Evolutionary conservation across 2,113 vertebrate genomes (phyloP), one percentile per base, ranked within the genome.

Genomic region (Salminus brasiliensis): DNA sequence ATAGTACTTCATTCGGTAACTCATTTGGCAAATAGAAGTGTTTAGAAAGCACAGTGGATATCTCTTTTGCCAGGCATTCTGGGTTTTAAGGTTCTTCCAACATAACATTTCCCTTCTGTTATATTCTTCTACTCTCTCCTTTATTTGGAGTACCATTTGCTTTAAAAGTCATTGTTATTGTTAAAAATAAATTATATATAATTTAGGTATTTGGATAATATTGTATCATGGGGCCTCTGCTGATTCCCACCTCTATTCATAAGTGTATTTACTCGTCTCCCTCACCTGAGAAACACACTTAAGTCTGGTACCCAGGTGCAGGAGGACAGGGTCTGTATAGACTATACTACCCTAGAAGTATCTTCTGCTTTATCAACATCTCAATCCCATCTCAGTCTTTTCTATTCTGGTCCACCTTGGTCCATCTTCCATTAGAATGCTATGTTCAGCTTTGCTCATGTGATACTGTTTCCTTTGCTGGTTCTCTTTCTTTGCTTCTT

Each of bases 391-490:
- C 60, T 62, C 3, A 59, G 30, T 72, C 27, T 62, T 15, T 43
- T 52, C 60, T 36, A 9, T 62, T 60, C 30, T 78, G 55, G 39
- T 70, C 18, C 23, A 47, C 25, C 32, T 55, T 13, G 55, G 65
- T 80, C 73, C 78, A 74, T 75, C 47, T 74, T 30, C 72, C 62
- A 29, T 45, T 57, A 66, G 13, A 78, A 18, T 62, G 69, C 63
- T 53, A 25, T 63, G n/a, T 63, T 79, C 52, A 63, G 45, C 77
- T 67, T 73, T 82, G n/a, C 55, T 77, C 60, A 57, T 79, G 59
- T 67, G 67, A 27, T 53, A 41, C 53, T 49, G 23, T 29, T 80
- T 80, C 27, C 23, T 84, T 89, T 87, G 86, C 86, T 88, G 82
- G n/a, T 11, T 66, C 63, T 68, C 78, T 80, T 73, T 84, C 62